Evolutionary conservation across 1,140 invertebrate species (phyloP).

Genomic region (Drosophila mayri): DNA sequence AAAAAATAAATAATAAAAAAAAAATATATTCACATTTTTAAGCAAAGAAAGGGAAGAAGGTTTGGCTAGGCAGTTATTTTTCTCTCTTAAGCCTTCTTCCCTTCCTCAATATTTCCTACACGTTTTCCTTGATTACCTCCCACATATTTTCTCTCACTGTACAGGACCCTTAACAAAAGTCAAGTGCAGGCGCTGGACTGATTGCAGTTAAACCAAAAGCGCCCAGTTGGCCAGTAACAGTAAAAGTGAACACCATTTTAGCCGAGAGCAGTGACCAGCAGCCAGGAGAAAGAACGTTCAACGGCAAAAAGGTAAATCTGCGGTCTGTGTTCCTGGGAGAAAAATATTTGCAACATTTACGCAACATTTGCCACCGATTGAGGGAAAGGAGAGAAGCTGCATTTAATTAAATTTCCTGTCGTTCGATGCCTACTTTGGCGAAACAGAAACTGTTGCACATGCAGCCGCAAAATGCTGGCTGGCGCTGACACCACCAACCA

Average conservation of each 20-base stretch:
- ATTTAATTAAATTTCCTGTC: conserved; percentile 80
- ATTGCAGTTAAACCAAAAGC: conserved; percentile 53
- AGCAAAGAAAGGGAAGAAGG: no score
- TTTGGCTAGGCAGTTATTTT: no score
- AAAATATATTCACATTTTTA: no score
- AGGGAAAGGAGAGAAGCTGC: conserved; percentile 23
- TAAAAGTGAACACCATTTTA: conserved; percentile 23
- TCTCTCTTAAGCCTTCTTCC: no score
- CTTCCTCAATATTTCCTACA: no score
- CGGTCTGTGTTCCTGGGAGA: conserved; percentile 9
- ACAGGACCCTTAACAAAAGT: conserved; percentile 53
- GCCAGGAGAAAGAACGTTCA: conserved; percentile 2
- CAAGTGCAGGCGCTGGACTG: conserved; percentile 54
- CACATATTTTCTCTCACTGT: not conserved
- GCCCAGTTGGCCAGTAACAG: conserved; percentile 23
- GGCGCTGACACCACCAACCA: conserved; percentile 34
- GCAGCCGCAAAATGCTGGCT: conserved; percentile 65
- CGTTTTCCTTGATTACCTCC: no score
- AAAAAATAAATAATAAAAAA: not conserved
- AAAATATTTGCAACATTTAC: conserved; percentile 37
- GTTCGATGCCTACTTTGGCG: conserved; percentile 62
- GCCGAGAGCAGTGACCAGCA: conserved; percentile 29
- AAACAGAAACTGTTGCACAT: conserved; percentile 66
- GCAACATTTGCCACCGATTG: conserved; percentile 19
- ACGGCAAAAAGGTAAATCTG: conserved; percentile 29